Percentiles rank a stretch among this genome's conserved stretches.
Evolutionary conservation across 64 coral and sea anemone species (phyloP).

Genomic region (Stichodactyla helianthus): DNA sequence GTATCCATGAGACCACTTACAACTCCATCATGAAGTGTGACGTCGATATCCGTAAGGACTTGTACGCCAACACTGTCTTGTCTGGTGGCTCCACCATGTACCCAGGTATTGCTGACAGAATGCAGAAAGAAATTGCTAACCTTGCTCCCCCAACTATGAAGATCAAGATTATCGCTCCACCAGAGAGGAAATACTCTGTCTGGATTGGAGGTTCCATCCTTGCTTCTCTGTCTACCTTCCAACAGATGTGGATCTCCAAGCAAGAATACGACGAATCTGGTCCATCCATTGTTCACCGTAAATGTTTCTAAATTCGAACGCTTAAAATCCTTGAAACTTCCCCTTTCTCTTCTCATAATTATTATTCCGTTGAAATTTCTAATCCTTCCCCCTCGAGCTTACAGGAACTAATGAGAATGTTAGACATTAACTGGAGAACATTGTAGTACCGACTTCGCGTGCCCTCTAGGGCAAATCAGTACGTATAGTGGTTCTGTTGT

Average conservation of each 20-base stretch:
- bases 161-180: slow-evolving; percentile 64
- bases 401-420: slow-evolving; percentile 9
- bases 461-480: neutral
- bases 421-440: neutral
- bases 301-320: slow-evolving; percentile 57
- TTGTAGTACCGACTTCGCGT: neutral
- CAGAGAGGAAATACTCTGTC: slow-evolving; percentile 61
- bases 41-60: slow-evolving; percentile 62
- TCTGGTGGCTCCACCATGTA: slow-evolving; percentile 86
- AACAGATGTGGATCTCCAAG: slow-evolving; percentile 71
- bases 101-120: slow-evolving; percentile 61
- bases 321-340: neutral
- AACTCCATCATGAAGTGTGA: slow-evolving; percentile 72
- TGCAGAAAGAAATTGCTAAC: slow-evolving; percentile 70
- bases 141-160: slow-evolving; percentile 62
- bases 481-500: slow-evolving; percentile 5
- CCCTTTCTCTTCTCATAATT: slow-evolving; percentile 6
- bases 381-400: neutral
- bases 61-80: slow-evolving; percentile 70
- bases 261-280: slow-evolving; percentile 61
- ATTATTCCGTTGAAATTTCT: slow-evolving; percentile 10
- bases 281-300: slow-evolving; percentile 55
- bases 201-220: slow-evolving; percentile 62
- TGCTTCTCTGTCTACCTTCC: slow-evolving; percentile 62
- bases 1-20: slow-evolving; percentile 61